Base-by-base conservation (phyloP, 2,888 invertebrate genomes). In the Tholera decimalis region DNA sequence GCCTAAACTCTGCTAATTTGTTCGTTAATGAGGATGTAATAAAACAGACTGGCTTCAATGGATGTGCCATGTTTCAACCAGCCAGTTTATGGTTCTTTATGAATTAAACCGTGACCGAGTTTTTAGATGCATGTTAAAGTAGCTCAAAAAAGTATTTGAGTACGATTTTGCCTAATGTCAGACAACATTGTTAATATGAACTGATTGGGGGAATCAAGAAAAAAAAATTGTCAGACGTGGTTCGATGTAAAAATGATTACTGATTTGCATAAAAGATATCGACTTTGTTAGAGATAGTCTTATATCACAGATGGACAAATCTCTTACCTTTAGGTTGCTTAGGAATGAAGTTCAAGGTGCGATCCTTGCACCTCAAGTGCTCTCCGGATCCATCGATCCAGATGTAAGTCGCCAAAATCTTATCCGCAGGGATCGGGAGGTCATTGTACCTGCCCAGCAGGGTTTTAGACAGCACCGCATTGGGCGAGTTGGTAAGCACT, bases 381-480 rank as follows among this genome's bases (percentile, higher is more conserved):
- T 99, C 98, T 24, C 98, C 99, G 22, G 98, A 97, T 30, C 99
- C 99, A 88, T 99, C 99, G 84, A 99, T 98, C 99, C 99, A 99
- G 60, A 99, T 96, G 92, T 99, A 99, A 56, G 98, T 98, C 44
- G 98, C 98, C 88, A 98, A 97, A 59, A 98, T 96, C 88, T 97
- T 96, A 84, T 98, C 97, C 30, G 97, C 97, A 9, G 98, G 97
- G 70, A 98, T 95, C 0, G 98, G 98, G 77, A 99, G 96, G 79
- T 97, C 96, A 88, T 98, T 95, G 92, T 98, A 99, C 64, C 97
- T 96, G 73, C 96, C 96, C 73, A 98, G 90, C 55, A 98, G 96
- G 49, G 96, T 96, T 93, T 98, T 98, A 83, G 98, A 97, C 62
- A 98, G 94, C 77, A 97, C 97, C 81, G 98, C 98, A 92, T 98